phyloP scores from a whole-genome alignment of 1,140 invertebrate species.

The Acromyrmex heyeri region DNA sequence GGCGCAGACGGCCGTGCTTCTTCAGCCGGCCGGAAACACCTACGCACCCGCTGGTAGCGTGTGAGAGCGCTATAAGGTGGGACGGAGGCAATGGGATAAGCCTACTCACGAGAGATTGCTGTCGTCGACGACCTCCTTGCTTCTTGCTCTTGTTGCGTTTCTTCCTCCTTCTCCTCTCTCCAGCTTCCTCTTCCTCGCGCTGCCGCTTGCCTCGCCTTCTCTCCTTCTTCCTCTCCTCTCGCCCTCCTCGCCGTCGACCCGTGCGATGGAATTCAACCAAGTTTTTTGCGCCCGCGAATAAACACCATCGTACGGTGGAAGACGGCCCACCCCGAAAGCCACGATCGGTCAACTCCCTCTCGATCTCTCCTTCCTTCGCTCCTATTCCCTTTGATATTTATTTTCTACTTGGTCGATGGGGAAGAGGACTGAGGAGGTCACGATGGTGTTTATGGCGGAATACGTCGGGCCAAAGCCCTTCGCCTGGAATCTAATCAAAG shows the following conservation, averaged over 20 bases:
- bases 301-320: conserved; percentile 48
- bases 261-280: conserved; percentile 60
- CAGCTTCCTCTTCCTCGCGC: conserved; percentile 23
- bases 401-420: conserved; percentile 11
- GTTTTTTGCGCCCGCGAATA: conserved; percentile 56
- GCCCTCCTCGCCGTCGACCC: conserved; percentile 1
- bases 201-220: conserved; percentile 22
- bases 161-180: conserved; percentile 4
- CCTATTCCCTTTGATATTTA: conserved; percentile 53
- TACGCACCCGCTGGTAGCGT: conserved; percentile 74
- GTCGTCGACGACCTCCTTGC: conserved; percentile 61
- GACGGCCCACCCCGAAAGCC: conserved; percentile 55
- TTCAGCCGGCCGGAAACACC: conserved; percentile 77
- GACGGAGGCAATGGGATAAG: conserved; percentile 68
- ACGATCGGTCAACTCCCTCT: conserved; percentile 34
- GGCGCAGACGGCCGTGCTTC: conserved; percentile 69
- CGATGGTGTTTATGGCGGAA: conserved; percentile 34
- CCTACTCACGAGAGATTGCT: conserved; percentile 63
- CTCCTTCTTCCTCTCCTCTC: conserved; percentile 28
- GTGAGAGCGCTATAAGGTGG: conserved; percentile 69
- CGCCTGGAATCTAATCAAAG: conserved; percentile 18
- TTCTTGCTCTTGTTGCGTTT: conserved; percentile 58
- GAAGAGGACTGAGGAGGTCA: not conserved
- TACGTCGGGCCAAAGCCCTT: conserved; percentile 7
- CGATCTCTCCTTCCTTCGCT: not conserved